Conservation (phyloP, 2,113 vertebrate genomes). For the Eubucco bourcierii region DNA sequence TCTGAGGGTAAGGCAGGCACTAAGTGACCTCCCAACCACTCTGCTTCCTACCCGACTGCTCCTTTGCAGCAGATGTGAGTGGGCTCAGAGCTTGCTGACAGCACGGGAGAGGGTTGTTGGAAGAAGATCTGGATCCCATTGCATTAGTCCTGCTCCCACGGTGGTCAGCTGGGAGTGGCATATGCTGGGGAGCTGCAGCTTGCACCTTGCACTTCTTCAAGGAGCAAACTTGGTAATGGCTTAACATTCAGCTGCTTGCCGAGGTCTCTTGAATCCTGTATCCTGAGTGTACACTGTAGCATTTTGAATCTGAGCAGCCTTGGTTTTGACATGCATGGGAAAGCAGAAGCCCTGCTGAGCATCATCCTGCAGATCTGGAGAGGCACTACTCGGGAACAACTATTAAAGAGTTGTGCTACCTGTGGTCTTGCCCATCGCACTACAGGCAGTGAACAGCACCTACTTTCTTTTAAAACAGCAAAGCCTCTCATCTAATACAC, state of each 20-base stretch:
- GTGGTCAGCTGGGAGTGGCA: fast-evolving
- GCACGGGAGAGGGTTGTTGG: neutral
- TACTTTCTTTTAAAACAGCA: neutral
- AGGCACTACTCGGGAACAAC: neutral
- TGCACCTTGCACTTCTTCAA: fast-evolving
- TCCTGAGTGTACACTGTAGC: neutral
- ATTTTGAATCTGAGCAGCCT: neutral
- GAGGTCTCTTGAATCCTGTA: fast-evolving
- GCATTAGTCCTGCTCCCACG: neutral
- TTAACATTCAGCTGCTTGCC: neutral
- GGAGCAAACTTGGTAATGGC: neutral
- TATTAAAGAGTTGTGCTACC: fast-evolving
- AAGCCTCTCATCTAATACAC: neutral
- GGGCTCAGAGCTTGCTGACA: neutral
- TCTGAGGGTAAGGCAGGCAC: neutral
- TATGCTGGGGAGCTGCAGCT: neutral
- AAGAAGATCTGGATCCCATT: neutral
- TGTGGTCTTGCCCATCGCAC: fast-evolving
- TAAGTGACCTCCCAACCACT: neutral
- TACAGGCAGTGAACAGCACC: neutral
- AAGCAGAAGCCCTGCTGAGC: neutral
- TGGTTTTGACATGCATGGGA: neutral
- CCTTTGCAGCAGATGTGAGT: neutral
- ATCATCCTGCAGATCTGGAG: neutral
- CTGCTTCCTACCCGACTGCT: neutral